phyloP scores from a whole-genome alignment of 1,140 invertebrate species.

The Calosoma granatense region DNA sequence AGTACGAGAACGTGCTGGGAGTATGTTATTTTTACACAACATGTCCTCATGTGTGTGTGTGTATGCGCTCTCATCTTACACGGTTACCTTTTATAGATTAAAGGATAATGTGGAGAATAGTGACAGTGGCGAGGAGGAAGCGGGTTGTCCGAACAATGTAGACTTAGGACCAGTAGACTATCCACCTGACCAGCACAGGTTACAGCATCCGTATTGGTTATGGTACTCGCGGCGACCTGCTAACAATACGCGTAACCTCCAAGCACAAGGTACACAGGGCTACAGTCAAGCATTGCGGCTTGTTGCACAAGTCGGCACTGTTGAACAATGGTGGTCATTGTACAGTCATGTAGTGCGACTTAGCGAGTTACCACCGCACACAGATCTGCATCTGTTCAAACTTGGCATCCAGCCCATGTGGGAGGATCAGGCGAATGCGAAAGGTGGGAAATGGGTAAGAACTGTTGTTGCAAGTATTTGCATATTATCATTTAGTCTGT shows the following conservation, averaged over 20 bases:
- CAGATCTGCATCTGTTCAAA: slow-evolving; percentile 97
- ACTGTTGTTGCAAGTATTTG: slow-evolving; percentile 7
- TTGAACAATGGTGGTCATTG: slow-evolving; percentile 95
- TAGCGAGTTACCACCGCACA: slow-evolving; percentile 77
- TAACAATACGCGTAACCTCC: slow-evolving; percentile 17
- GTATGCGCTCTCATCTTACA: slow-evolving; percentile 13
- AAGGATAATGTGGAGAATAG: slow-evolving; percentile 41
- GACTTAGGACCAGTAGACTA: slow-evolving; percentile 49
- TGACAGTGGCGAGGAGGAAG: slow-evolving; percentile 41
- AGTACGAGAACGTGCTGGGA: slow-evolving; percentile 25
- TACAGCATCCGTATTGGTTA: slow-evolving; percentile 82
- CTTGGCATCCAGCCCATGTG: slow-evolving; percentile 98
- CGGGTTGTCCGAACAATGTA: slow-evolving; percentile 25
- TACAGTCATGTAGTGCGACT: slow-evolving; percentile 88
- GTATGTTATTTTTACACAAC: slow-evolving; percentile 13
- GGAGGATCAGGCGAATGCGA: slow-evolving; percentile 92
- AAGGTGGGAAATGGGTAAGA: slow-evolving; percentile 91
- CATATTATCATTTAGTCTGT: background rate
- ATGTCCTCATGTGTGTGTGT: slow-evolving; percentile 12
- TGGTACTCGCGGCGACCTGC: slow-evolving; percentile 71
- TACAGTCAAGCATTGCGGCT: slow-evolving; percentile 58
- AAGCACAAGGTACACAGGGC: slow-evolving; percentile 26
- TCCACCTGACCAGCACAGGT: slow-evolving; percentile 67
- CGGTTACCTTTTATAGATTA: slow-evolving; percentile 35
- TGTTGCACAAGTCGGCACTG: slow-evolving; percentile 76